Evolutionary conservation across 2,797 vertebrate genomes (phyloP), one percentile per base, ranked within the genome.

Genomic region (Danio tinwini): DNA sequence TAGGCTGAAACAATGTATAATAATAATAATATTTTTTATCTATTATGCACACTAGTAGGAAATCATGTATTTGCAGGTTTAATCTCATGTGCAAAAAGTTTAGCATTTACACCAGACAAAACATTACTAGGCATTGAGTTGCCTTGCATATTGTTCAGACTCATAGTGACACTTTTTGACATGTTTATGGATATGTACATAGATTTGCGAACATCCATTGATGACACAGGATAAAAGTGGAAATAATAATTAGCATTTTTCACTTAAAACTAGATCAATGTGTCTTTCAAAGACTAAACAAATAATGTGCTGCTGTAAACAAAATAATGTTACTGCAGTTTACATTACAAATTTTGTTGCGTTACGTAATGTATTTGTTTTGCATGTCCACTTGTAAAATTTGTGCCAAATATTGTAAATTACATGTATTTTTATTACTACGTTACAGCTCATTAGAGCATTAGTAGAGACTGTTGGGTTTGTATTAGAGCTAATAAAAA

Each of bases 201-300:
- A 50, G 61, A 29, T 29, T 44, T 70, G 9, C 56, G 12, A 49
- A 11, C 29, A 56, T 2, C 17, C 37, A 17, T 69, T 49, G 65
- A 7, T 42, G 39, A 82, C 40, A 73, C 16, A 6, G 63, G 49
- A 83, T 63, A 45, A 70, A 61, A 53, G 62, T 82, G 39, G 47
- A 75, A 40, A n/a, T 6, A 9, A 62, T 78, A 37, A 53, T 59
- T 67, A 55, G 16, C 59, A 21, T 70, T 79, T 79, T 69, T 74
- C 39, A 63, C 40, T 17, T 11, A 42, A 11, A 55, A 9, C 56
- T 62, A 50, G 42, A 52, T 74, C 21, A 37, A 21, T 53, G 55
- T 13, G 19, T 17, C 58, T 12, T 12, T 40, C 13, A 50, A 29
- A 69, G 52, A 37, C 65, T 75, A 55, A 8, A 37, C 10, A 14